Percentiles rank a stretch among this genome's conserved stretches.
Evolutionary conservation across 2,888 invertebrate genomes (phyloP).

Genomic region (Zygothrica quintamaculata): DNA sequence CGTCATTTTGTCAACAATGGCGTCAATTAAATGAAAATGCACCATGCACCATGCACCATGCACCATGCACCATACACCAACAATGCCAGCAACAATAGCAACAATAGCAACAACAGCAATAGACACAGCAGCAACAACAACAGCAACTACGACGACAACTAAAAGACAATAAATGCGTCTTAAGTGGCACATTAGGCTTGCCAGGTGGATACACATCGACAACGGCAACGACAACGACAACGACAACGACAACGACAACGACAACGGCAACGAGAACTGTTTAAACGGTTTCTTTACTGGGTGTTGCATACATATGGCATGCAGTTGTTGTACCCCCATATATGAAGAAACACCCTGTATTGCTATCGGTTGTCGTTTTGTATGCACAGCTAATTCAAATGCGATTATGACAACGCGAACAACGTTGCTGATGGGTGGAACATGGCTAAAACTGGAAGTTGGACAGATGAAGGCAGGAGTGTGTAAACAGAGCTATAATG

Average conservation of each 20-base stretch:
- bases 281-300: conserved; percentile 35
- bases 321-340: no score
- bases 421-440: conserved; percentile 39
- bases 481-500: conserved; percentile 1
- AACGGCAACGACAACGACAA: conserved; percentile 9
- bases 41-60: no score
- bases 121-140: conserved; percentile 25
- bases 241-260: no score
- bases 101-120: conserved; percentile 25
- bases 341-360: conserved; percentile 67
- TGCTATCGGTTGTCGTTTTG: conserved; percentile 47
- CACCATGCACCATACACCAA: conserved; percentile 27
- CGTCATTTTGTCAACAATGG: conserved; percentile 79
- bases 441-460: conserved; percentile 3
- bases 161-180: conserved; percentile 78
- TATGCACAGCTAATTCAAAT: conserved; percentile 77
- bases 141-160: conserved; percentile 19
- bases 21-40: conserved; percentile 79
- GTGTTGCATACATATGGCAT: conserved; percentile 23
- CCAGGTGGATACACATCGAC: conserved; percentile 52
- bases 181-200: conserved; percentile 76
- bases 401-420: conserved; percentile 77
- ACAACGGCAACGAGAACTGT: no score
- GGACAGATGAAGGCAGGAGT: no score
- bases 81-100: conserved; percentile 25